Evolutionary conservation across 2,888 invertebrate species (phyloP).

Genomic region (Caenorhabditis sp.): DNA sequence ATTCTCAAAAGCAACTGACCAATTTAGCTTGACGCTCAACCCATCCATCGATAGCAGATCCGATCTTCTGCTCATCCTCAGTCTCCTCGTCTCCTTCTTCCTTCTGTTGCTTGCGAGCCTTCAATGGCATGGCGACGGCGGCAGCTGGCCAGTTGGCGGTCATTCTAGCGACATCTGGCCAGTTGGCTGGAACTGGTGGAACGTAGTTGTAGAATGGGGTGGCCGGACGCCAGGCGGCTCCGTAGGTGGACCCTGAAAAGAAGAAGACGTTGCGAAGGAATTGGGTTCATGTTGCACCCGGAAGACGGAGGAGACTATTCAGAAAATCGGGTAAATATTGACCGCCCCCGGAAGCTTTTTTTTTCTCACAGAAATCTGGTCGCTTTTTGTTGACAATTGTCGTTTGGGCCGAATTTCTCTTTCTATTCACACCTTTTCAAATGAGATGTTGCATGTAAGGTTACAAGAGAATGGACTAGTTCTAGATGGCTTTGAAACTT

Average conservation of each 20-base stretch:
- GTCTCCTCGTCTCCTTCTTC: constrained; percentile 67
- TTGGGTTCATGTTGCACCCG: constrained; percentile 30
- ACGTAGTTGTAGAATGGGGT: constrained; percentile 83
- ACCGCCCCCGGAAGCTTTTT: constrained; percentile 44
- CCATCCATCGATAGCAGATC: constrained; percentile 76
- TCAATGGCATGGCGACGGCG: constrained; percentile 77
- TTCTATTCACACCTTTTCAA: constrained; percentile 39
- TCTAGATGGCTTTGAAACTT: constrained; percentile 55
- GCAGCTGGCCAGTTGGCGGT: constrained; percentile 80
- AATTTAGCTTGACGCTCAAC: constrained; percentile 74
- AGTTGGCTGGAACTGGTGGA: constrained; percentile 83
- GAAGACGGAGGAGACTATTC: constrained; percentile 11
- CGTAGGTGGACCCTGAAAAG: constrained; percentile 82
- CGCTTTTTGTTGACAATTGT: constrained; percentile 26
- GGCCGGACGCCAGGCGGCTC: constrained; percentile 82
- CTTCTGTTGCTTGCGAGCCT: constrained; percentile 64
- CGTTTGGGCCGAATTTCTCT: background rate
- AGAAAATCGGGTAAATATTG: constrained; percentile 38
- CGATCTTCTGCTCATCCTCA: constrained; percentile 74
- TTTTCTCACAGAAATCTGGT: constrained; percentile 7
- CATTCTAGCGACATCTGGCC: constrained; percentile 78
- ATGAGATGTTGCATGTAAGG: constrained; percentile 32
- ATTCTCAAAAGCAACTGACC: constrained; percentile 49
- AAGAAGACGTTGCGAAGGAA: background rate
- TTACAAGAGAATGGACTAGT: constrained; percentile 29